Conservation (phyloP, 2,888 invertebrate species). For the Thereva unica region DNA sequence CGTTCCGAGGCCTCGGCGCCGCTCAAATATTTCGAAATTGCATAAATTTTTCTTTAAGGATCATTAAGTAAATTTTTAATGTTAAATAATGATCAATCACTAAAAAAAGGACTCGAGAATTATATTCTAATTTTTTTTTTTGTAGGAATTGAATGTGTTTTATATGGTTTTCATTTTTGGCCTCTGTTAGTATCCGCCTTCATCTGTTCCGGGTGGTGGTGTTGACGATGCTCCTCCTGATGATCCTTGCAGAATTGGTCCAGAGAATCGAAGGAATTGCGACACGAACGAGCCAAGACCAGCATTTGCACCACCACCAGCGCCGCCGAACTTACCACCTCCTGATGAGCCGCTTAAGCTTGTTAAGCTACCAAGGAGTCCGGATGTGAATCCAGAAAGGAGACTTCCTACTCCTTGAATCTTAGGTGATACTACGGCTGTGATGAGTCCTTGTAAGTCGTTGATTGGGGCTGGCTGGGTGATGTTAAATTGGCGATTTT, state of each 20-base stretch:
- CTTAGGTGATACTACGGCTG: constrained; percentile 72
- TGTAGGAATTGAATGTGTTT: background rate
- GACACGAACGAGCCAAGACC: constrained; percentile 56
- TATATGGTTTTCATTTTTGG: constrained; percentile 6
- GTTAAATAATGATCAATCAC: too few species aligned
- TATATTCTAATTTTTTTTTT: background rate
- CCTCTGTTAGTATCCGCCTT: constrained; percentile 52
- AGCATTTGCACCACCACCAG: constrained; percentile 50
- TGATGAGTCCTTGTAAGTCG: constrained; percentile 67
- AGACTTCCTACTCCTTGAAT: constrained; percentile 71
- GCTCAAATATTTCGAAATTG: too few species aligned
- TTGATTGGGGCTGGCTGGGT: constrained; percentile 67
- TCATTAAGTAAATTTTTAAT: too few species aligned
- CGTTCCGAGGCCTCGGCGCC: too few species aligned
- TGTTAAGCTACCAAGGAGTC: constrained; percentile 61
- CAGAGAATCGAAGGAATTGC: constrained; percentile 56
- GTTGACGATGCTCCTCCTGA: constrained; percentile 54
- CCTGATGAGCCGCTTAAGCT: constrained; percentile 60
- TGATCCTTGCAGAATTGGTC: constrained; percentile 57
- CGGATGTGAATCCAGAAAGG: constrained; percentile 66
- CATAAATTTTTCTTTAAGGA: too few species aligned
- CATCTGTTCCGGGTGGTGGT: constrained; percentile 52
- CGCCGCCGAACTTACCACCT: constrained; percentile 46
- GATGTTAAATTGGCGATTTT: constrained; percentile 77
- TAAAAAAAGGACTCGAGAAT: too few species aligned